Conservation (phyloP, 2,888 invertebrate genomes). For the Drosophila longiperda region DNA sequence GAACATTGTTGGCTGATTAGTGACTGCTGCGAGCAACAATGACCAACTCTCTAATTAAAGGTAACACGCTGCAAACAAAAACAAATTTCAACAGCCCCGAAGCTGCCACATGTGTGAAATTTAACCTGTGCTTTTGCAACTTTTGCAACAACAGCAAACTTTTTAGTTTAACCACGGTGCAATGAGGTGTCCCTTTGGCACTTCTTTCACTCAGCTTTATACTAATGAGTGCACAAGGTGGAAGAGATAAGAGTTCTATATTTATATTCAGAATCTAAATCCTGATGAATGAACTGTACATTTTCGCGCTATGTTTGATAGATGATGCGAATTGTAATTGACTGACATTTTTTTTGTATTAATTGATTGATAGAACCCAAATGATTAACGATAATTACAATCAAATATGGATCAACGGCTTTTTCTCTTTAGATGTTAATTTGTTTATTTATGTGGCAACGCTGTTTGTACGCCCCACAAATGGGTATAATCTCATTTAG, state of each 20-base stretch:
- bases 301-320: conserved; percentile 7
- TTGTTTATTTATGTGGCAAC: neutral
- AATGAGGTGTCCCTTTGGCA: conserved; percentile 23
- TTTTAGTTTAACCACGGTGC: conserved; percentile 44
- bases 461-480: neutral
- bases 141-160: conserved; percentile 8
- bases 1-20: conserved; percentile 57
- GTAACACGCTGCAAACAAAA: conserved; percentile 51
- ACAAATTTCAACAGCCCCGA: conserved; percentile 26
- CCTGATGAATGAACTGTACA: conserved; percentile 2
- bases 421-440: neutral
- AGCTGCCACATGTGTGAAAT: conserved; percentile 21
- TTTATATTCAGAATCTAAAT: neutral
- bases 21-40: conserved; percentile 37
- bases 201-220: neutral
- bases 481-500: conserved; percentile 4
- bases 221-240: neutral
- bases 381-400: neutral
- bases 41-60: conserved; percentile 59
- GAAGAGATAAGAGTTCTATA: neutral
- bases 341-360: neutral
- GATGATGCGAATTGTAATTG: neutral
- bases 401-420: neutral
- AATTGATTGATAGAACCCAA: conserved; percentile 18
- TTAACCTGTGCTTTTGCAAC: conserved; percentile 27